Evolutionary conservation across 1,140 invertebrate genomes (phyloP).

Genomic region (Brachionus koreanus): DNA sequence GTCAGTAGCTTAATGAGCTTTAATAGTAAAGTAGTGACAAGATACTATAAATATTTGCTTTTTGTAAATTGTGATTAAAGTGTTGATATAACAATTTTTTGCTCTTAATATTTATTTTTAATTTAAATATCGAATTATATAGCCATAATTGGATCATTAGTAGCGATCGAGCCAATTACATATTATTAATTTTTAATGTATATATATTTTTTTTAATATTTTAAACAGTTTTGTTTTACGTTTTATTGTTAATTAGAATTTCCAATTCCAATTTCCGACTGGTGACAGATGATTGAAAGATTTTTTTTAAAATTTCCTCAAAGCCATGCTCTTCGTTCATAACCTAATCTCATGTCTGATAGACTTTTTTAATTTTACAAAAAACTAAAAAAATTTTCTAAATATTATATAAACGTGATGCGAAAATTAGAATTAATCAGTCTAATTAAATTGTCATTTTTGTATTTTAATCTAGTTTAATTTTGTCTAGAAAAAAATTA

Average conservation of each 20-base stretch:
- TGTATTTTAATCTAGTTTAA: no score
- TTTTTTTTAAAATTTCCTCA: not conserved
- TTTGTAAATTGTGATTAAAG: conserved; percentile 4
- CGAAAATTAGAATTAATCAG: no score
- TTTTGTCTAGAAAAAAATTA: no score
- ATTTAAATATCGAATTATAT: conserved; percentile 1
- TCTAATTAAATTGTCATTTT: no score
- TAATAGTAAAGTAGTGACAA: not conserved
- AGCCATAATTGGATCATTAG: not conserved
- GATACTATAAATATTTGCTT: not conserved
- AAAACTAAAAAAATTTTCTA: no score
- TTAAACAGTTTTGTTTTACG: not conserved
- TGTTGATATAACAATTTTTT: not conserved
- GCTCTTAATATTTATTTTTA: not conserved
- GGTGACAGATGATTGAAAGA: not conserved
- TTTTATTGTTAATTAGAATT: not conserved
- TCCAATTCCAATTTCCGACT: not conserved
- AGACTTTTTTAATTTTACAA: no score
- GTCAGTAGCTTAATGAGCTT: not conserved
- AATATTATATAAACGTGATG: no score
- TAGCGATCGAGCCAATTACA: not conserved
- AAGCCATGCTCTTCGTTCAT: not conserved
- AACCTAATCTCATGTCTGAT: not conserved
- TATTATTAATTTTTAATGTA: not conserved
- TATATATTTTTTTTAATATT: not conserved